A percentile compares a stretch with the other conserved stretches of the same genome.
Evolutionary conservation across 2,888 invertebrate genomes (phyloP).

Genomic region (Nemoura dubitans): DNA sequence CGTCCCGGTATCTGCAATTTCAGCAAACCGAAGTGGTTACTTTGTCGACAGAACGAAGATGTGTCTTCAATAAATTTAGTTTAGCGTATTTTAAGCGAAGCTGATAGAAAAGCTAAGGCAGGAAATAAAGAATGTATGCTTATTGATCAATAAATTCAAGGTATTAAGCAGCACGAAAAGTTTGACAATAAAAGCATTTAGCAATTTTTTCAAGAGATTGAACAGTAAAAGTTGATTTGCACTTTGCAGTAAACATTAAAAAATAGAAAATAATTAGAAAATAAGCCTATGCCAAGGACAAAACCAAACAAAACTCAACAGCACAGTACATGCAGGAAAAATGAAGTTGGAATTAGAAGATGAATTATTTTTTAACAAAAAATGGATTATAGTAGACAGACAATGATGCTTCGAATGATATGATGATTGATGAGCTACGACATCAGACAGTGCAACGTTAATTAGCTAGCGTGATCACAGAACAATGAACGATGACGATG

Average conservation of each 20-base stretch:
- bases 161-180: background rate
- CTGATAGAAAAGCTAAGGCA: background rate
- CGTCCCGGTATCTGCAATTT: conserved; percentile 73
- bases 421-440: no score
- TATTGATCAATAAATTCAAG: background rate
- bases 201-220: background rate
- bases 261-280: no score
- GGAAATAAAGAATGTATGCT: background rate
- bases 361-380: background rate
- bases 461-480: no score
- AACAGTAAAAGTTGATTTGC: no score
- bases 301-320: conserved; percentile 12
- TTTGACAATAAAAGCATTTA: background rate
- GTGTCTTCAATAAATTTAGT: background rate
- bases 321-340: background rate
- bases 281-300: background rate
- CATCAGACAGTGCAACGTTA: no score
- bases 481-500: no score
- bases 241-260: no score
- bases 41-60: conserved; percentile 15
- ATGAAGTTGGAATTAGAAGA: background rate
- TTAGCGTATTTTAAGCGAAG: background rate
- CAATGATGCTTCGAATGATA: no score
- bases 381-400: background rate
- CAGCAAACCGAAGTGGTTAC: conserved; percentile 43